These are phyloP conservation scores for Megamerina dolium DNA, from an alignment of 2,888 invertebrate species.

Conservation along the genomic window DNA sequence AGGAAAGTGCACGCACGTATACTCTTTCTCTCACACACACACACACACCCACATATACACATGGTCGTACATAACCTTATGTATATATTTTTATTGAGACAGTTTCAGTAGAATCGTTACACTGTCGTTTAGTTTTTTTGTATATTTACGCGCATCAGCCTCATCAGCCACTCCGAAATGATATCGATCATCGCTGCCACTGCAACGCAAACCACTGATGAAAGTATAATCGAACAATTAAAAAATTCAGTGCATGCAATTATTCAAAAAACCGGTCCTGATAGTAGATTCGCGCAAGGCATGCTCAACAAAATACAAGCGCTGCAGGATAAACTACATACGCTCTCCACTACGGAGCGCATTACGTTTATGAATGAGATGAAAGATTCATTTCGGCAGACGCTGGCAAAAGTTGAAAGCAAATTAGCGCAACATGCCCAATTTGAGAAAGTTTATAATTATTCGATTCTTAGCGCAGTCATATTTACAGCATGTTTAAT, in stretches of 20 bases:
- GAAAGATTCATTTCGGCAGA: slow-evolving; percentile 33
- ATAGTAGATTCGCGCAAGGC: slow-evolving; percentile 31
- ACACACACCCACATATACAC: not conserved
- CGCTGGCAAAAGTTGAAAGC: slow-evolving; percentile 33
- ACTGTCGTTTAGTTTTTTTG: no score
- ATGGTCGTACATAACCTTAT: no score
- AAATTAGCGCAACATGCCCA: slow-evolving; percentile 30
- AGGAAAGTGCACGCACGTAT: not conserved
- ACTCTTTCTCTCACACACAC: not conserved
- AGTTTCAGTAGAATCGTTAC: no score
- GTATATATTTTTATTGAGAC: no score
- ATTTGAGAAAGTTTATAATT: slow-evolving; percentile 33
- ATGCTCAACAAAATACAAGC: slow-evolving; percentile 29
- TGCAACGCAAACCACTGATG: no score
- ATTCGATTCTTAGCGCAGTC: slow-evolving; percentile 32
- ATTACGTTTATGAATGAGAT: slow-evolving; percentile 35
- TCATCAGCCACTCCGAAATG: no score
- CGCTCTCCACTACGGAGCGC: slow-evolving; percentile 32
- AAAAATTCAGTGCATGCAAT: slow-evolving; percentile 32
- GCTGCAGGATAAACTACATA: slow-evolving; percentile 32
- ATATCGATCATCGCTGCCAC: no score
- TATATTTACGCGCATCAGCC: no score
- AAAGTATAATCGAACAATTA: slow-evolving; percentile 34
- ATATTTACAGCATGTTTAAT: slow-evolving; percentile 35
- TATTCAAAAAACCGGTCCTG: slow-evolving; percentile 32